phyloP scores from a whole-genome alignment of 1,140 invertebrate species.

The Panonychus citri region DNA sequence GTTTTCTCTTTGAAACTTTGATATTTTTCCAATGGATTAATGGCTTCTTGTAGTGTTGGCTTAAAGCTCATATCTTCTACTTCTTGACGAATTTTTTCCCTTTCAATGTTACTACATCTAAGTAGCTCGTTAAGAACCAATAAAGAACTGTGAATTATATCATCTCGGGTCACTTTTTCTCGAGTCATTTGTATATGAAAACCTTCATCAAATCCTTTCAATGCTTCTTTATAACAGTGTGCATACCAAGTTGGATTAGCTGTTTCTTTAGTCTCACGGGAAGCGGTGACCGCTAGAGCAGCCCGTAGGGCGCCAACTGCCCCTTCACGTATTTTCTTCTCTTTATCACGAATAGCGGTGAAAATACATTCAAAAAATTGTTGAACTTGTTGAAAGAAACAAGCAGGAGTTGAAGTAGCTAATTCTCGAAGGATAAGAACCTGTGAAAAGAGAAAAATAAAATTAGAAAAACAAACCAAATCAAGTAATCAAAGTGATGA shows the following conservation, averaged over 20 bases:
- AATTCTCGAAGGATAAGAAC: conserved; percentile 73
- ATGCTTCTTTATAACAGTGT: conserved; percentile 72
- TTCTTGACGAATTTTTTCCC: conserved; percentile 38
- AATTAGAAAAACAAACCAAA: neutral
- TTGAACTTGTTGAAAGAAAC: conserved; percentile 92
- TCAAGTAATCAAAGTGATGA: no score
- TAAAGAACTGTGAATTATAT: conserved; percentile 72
- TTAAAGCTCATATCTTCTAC: conserved; percentile 22
- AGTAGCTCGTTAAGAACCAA: conserved; percentile 84
- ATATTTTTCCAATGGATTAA: conserved; percentile 7
- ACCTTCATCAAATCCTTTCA: conserved; percentile 47
- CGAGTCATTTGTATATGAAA: conserved; percentile 1
- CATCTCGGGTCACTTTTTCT: conserved; percentile 54
- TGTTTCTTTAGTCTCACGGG: conserved; percentile 71
- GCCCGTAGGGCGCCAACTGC: conserved; percentile 77
- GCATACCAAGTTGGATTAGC: conserved; percentile 28
- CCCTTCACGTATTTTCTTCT: conserved; percentile 68
- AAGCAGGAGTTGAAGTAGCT: conserved; percentile 82
- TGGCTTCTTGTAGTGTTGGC: neutral
- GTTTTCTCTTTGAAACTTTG: conserved; percentile 11
- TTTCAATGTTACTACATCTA: conserved; percentile 31
- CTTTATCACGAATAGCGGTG: conserved; percentile 68
- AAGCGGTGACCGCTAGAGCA: conserved; percentile 74
- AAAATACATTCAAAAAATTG: conserved; percentile 86
- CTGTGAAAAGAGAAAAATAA: conserved; percentile 19